Evolutionary conservation across 2,888 invertebrate genomes (phyloP), one percentile per base, ranked within the genome.

Genomic region (Rhamnusium bicolor): DNA sequence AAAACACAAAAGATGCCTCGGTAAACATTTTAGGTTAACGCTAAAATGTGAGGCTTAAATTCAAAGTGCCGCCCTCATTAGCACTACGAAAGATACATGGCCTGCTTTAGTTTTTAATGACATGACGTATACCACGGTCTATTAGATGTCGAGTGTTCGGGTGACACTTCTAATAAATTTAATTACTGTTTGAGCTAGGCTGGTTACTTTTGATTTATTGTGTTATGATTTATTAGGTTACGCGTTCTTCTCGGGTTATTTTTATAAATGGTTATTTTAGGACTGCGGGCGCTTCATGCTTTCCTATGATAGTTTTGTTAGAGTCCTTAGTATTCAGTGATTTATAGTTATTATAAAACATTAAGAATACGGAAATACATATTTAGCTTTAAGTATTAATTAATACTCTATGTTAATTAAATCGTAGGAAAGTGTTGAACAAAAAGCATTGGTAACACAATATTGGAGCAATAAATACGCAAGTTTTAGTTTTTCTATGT

Each of bases 1-100:
- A 68, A 66, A 53, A 27, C 53, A 66, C 60, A 70, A 58, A 71
- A 71, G 53, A 61, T 62, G 51, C 73, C 73, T 74, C 71, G 27
- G 73, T 67, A 71, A 71, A 71, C 67, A 74, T 65, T 65, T 69
- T 56, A 65, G 65, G 46, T 61, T 46, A 71, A 63, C 74, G 74
- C 74, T 76, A 77, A 75, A 77, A 77, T 47, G 73, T 62, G 72
- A 72, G 60, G 67, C 46, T 74, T 18, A 65, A 70, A 73, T 54
- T 73, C 73, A 81, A 75, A 79, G 77, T 76, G 79, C 83, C 83
- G 83, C 81, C 78, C 82, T 84, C 83, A 83, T 84, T 84, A 83
- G 83, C 80, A 78, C 80, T 72, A 51, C 73, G 73, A 77, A 74
- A 80, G 81, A 82, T 81, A 76, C 81, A 82, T 80, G 79, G 80